Evolutionary conservation across 2,113 vertebrate species (phyloP).

Genomic region (Hippocampus barbouri): DNA sequence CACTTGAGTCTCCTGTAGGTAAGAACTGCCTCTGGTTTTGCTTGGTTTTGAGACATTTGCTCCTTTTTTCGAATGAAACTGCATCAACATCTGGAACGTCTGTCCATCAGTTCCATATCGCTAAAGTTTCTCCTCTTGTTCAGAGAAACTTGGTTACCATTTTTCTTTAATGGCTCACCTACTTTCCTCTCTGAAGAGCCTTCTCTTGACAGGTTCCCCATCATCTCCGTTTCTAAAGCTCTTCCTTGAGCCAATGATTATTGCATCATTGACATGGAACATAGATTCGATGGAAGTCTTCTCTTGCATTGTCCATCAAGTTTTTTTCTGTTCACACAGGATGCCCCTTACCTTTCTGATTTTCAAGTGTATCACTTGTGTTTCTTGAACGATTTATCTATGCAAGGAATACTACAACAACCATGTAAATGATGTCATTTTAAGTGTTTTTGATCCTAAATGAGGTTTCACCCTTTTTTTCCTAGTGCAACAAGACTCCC

Average conservation of each 20-base stretch:
- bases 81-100: slow-evolving; percentile 38
- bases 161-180: slow-evolving; percentile 27
- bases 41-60: slow-evolving; percentile 4
- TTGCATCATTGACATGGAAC: slow-evolving; percentile 58
- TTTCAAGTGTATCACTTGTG: neutral
- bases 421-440: neutral
- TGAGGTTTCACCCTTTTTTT: slow-evolving; percentile 46
- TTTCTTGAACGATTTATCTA: neutral
- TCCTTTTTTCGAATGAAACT: slow-evolving; percentile 53
- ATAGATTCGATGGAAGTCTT: slow-evolving; percentile 4
- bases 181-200: slow-evolving; percentile 27
- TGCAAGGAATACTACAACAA: neutral
- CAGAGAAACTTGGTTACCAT: slow-evolving; percentile 7
- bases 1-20: slow-evolving; percentile 62
- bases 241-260: slow-evolving; percentile 71
- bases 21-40: slow-evolving; percentile 48
- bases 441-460: slow-evolving; percentile 31
- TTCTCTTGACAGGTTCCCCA: slow-evolving; percentile 18
- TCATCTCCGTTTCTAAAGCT: slow-evolving; percentile 39
- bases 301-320: slow-evolving; percentile 7
- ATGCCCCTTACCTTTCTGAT: neutral
- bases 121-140: slow-evolving; percentile 30
- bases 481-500: slow-evolving; percentile 69
- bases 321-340: slow-evolving; percentile 41
- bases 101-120: slow-evolving; percentile 49